These are phyloP conservation scores for Trachelus iudaicus DNA, from an alignment of 2,888 invertebrate species.

Conservation along the genomic window DNA sequence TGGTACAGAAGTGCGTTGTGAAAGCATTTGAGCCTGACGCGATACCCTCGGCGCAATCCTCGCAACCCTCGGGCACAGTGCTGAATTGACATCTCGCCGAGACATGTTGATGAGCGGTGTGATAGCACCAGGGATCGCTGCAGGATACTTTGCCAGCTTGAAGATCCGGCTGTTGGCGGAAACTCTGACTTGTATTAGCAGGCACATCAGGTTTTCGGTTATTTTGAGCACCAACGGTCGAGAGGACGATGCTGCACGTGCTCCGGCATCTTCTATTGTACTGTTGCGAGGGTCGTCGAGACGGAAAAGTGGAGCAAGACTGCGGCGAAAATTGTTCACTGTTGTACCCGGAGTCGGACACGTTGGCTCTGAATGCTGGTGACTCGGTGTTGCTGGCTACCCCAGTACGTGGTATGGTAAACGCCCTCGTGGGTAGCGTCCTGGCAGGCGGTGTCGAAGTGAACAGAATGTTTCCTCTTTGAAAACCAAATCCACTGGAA, in stretches of 20 bases:
- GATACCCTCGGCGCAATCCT: conserved; percentile 52
- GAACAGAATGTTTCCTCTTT: conserved; percentile 69
- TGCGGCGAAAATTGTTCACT: conserved; percentile 68
- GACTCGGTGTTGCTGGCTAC: conserved; percentile 35
- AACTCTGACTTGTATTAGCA: conserved; percentile 62
- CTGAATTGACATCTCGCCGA: conserved; percentile 45
- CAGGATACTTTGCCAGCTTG: conserved; percentile 50
- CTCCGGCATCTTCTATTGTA: conserved; percentile 72
- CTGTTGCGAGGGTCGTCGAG: conserved; percentile 55
- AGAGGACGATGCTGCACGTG: conserved; percentile 76
- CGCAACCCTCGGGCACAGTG: conserved; percentile 65
- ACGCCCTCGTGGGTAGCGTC: conserved; percentile 40
- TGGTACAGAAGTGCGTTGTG: conserved; percentile 61
- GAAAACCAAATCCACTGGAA: conserved; percentile 63
- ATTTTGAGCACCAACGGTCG: conserved; percentile 65
- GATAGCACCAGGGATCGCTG: conserved; percentile 67
- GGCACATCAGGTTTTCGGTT: conserved; percentile 32
- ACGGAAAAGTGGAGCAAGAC: conserved; percentile 56
- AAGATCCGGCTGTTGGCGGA: conserved; percentile 42
- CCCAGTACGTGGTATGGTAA: conserved; percentile 48
- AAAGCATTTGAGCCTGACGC: conserved; percentile 55
- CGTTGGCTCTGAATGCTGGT: conserved; percentile 30
- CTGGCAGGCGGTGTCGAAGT: conserved; percentile 67
- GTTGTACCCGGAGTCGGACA: conserved; percentile 68
- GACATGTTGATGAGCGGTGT: conserved; percentile 46